These are phyloP conservation scores for Dallia pectoralis DNA, from an alignment of 2,797 vertebrate species.

Conservation along the genomic window DNA sequence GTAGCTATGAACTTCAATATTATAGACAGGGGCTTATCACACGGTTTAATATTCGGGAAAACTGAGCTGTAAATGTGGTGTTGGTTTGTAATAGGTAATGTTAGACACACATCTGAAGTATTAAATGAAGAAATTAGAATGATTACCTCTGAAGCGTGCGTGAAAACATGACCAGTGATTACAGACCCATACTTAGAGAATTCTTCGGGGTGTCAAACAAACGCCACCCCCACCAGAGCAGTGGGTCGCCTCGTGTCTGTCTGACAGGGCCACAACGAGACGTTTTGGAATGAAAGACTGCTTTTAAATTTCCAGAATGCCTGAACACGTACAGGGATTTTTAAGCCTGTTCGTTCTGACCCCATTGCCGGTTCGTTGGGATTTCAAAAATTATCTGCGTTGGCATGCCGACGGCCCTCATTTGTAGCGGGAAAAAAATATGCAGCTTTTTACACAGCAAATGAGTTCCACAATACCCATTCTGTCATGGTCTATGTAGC, in stretches of 20 bases:
- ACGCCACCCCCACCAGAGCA: constrained; percentile 29
- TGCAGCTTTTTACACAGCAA: background rate
- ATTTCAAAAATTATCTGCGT: background rate
- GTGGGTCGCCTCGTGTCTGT: constrained; percentile 21
- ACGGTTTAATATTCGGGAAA: background rate
- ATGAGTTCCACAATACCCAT: too few species aligned
- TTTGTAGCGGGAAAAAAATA: background rate
- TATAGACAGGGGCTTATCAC: background rate
- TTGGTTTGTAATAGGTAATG: background rate
- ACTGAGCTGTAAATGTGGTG: background rate
- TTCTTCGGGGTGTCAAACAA: constrained; percentile 31
- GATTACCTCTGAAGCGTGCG: constrained; percentile 40
- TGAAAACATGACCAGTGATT: constrained; percentile 37
- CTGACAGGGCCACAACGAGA: constrained; percentile 28
- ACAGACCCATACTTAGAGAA: constrained; percentile 21
- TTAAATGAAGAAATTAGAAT: constrained; percentile 35
- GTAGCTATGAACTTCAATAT: constrained; percentile 5
- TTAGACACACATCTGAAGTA: too few species aligned
- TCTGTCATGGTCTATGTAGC: too few species aligned
- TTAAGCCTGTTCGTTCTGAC: background rate
- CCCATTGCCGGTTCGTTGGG: background rate
- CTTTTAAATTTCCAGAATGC: background rate
- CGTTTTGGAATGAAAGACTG: background rate
- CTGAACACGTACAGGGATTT: background rate
- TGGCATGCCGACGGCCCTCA: background rate